Conservation (phyloP, 2,113 vertebrate genomes). For the Mellivora capensis region DNA sequence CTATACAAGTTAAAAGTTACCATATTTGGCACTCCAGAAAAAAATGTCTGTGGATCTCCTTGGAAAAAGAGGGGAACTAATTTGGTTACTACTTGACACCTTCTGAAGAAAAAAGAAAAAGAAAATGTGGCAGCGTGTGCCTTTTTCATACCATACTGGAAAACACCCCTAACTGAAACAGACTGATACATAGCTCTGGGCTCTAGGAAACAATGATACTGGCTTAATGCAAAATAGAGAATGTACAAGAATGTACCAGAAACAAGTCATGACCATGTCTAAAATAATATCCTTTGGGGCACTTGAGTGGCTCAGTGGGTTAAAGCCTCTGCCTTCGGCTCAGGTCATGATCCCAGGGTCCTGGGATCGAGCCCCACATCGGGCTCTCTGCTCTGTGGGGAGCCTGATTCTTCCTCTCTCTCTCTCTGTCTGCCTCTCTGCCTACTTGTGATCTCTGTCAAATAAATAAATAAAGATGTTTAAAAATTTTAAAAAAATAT, state of each 20-base stretch:
- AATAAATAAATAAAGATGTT: too few relatives aligned
- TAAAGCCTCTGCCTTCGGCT: too few relatives aligned
- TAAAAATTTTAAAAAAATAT: too few relatives aligned
- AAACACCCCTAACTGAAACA: background rate
- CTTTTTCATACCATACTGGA: background rate
- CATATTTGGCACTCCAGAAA: background rate
- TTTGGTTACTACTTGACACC: background rate
- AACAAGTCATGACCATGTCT: background rate
- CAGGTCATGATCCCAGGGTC: too few relatives aligned
- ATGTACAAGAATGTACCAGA: background rate
- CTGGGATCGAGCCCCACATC: too few relatives aligned
- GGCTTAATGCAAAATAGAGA: background rate
- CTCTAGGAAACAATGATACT: background rate
- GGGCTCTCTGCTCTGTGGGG: too few relatives aligned
- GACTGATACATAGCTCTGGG: too few relatives aligned
- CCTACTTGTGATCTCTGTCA: too few relatives aligned
- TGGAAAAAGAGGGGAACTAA: background rate
- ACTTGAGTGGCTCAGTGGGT: too few relatives aligned
- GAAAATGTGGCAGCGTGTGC: too few relatives aligned
- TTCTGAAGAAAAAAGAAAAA: background rate
- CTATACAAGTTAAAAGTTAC: background rate
- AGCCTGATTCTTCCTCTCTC: too few relatives aligned
- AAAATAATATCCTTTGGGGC: background rate
- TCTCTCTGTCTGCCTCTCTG: too few relatives aligned
- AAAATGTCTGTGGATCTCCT: background rate